A percentile compares a stretch with the other conserved stretches of the same genome.
phyloP scores from a whole-genome alignment of 2,888 invertebrate species.

The Drosophila pegasa region DNA sequence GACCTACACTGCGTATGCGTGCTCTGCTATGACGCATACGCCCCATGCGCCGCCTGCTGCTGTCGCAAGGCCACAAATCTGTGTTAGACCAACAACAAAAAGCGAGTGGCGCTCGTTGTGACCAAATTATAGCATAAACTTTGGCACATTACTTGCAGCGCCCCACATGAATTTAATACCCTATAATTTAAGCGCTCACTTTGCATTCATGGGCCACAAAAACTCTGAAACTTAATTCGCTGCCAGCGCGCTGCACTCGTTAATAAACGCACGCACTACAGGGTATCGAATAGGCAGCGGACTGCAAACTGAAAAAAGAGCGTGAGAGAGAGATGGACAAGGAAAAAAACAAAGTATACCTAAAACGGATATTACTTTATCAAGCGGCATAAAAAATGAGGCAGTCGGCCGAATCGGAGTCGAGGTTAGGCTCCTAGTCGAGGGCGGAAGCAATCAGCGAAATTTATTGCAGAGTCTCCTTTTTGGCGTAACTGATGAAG shows the following conservation, averaged over 20 bases:
- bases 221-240: constrained; percentile 38
- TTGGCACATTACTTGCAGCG: constrained; percentile 75
- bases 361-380: constrained; percentile 81
- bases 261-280: constrained; percentile 39
- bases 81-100: constrained; percentile 53
- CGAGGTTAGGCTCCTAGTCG: constrained; percentile 52
- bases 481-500: constrained; percentile 80
- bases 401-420: constrained; percentile 56
- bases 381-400: constrained; percentile 81
- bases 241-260: constrained; percentile 29
- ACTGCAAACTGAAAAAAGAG: background rate
- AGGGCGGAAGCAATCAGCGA: constrained; percentile 78
- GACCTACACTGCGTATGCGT: constrained; percentile 75
- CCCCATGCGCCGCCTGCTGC: constrained; percentile 49
- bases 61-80: constrained; percentile 75
- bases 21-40: constrained; percentile 72
- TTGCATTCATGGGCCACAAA: constrained; percentile 46
- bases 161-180: constrained; percentile 54
- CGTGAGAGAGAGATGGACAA: background rate
- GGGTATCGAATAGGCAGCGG: constrained; percentile 32
- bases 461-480: constrained; percentile 79
- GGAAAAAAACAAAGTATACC: constrained; percentile 54
- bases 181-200: constrained; percentile 50
- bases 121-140: constrained; percentile 75
- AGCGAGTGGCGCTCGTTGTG: constrained; percentile 27